Percentiles rank a stretch among this genome's conserved stretches.
Evolutionary conservation across 2,113 vertebrate species (phyloP).

Genomic region (Oryctolagus cuniculus): DNA sequence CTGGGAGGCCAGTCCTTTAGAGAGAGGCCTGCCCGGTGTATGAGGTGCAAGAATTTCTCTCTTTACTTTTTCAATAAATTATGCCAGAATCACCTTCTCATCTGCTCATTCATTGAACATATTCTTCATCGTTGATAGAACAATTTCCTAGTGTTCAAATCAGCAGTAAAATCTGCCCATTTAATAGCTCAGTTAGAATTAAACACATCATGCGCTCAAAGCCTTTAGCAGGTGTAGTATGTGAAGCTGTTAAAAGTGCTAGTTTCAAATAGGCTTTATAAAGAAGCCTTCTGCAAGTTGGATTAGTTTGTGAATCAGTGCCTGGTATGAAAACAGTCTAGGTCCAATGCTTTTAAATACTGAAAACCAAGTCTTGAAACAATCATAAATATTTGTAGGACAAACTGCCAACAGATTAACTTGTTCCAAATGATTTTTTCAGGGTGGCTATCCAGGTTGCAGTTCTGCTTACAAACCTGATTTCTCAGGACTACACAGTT

Average conservation of each 20-base stretch:
- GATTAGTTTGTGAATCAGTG: background rate
- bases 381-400: background rate
- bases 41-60: no score
- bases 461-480: background rate
- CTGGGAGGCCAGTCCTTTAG: no score
- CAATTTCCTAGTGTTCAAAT: no score
- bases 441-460: background rate
- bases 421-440: background rate
- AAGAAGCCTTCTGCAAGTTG: background rate
- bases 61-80: no score
- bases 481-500: background rate
- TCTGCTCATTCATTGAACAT: no score
- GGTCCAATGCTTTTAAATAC: background rate
- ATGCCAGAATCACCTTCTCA: no score
- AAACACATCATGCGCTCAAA: background rate
- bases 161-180: background rate
- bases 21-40: no score
- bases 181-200: background rate
- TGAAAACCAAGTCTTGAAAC: background rate
- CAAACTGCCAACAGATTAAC: background rate
- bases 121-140: no score
- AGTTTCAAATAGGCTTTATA: background rate
- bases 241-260: rapidly evolving
- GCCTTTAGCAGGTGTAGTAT: no score
- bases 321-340: background rate